Evolutionary conservation across 2,113 vertebrate genomes (phyloP).

Genomic region (Hylia prasina): DNA sequence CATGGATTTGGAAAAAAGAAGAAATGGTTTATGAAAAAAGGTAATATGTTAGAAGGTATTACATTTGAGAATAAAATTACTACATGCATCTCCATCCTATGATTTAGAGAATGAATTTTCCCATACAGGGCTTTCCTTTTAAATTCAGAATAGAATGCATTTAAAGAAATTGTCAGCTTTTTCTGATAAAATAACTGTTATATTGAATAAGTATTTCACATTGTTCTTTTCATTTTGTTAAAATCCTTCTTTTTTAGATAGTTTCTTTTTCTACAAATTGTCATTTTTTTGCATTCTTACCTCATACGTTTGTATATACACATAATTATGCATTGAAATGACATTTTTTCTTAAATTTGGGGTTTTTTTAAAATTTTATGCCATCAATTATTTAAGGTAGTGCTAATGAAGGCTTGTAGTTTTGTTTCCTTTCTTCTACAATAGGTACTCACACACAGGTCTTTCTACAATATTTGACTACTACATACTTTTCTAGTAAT

Average conservation of each 20-base stretch:
- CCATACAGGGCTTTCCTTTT: neutral
- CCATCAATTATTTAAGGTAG: neutral
- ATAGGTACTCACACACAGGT: accelerated
- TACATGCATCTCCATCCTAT: neutral
- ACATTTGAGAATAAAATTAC: neutral
- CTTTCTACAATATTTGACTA: neutral
- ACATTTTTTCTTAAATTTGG: neutral
- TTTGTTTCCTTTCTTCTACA: neutral
- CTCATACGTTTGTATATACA: neutral
- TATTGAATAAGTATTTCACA: neutral
- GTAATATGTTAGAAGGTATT: neutral
- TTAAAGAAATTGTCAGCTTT: neutral
- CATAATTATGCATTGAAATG: neutral
- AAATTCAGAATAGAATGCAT: neutral
- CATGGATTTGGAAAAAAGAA: neutral
- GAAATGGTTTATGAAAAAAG: neutral
- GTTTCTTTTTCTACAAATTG: neutral
- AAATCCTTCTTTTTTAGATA: neutral
- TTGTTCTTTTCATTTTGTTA: neutral
- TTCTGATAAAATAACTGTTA: neutral
- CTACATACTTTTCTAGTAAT: neutral
- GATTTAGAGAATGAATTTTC: neutral
- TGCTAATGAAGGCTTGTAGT: neutral
- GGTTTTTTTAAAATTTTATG: neutral
- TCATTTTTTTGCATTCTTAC: neutral